Evolutionary conservation across 2,888 invertebrate species (phyloP).

Genomic region (Xanthia icteritia): DNA sequence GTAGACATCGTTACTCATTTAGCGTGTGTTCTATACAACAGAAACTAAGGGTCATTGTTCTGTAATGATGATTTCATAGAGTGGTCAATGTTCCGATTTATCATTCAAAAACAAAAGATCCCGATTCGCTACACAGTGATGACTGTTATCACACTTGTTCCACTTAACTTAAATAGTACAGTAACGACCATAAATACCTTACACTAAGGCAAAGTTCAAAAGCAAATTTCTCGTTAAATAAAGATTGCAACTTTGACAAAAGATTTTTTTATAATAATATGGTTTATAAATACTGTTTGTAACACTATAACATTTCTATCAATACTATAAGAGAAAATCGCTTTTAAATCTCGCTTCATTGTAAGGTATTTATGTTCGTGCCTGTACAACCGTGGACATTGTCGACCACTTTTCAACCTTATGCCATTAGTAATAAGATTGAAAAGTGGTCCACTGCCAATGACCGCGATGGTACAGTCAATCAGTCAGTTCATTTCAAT

Average conservation of each 20-base stretch:
- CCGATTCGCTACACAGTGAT: neutral
- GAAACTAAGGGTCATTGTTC: neutral
- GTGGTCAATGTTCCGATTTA: neutral
- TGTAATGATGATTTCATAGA: constrained; percentile 25
- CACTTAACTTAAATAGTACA: neutral
- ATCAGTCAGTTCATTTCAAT: neutral
- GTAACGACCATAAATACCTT: neutral
- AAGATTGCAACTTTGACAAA: neutral
- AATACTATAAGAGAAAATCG: neutral
- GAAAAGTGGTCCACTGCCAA: too few relatives aligned
- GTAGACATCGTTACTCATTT: neutral
- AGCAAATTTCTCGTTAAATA: neutral
- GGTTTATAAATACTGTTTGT: neutral
- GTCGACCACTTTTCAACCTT: too few relatives aligned
- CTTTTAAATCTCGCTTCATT: neutral
- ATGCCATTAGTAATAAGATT: too few relatives aligned
- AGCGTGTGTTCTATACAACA: neutral
- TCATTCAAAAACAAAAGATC: too few relatives aligned
- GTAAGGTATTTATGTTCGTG: neutral
- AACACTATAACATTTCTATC: neutral
- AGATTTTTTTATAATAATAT: neutral
- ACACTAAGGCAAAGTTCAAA: neutral
- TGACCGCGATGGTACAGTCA: too few relatives aligned
- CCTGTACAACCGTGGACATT: neutral
- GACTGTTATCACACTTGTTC: constrained; percentile 20